phyloP scores from a whole-genome alignment of 2,797 vertebrate genomes.

The Naso thynnoides region DNA sequence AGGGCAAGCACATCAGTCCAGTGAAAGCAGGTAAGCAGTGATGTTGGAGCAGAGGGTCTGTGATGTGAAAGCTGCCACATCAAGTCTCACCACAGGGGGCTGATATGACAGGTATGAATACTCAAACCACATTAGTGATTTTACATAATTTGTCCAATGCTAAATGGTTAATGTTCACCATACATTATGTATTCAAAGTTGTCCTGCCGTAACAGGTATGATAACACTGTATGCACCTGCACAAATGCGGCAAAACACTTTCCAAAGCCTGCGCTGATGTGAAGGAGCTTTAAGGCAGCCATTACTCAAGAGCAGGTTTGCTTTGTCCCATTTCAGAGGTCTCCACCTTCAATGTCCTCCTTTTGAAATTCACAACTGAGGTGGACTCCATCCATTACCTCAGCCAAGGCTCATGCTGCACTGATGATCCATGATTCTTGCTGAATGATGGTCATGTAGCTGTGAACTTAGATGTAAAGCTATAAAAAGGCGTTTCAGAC shows the following conservation, averaged over 20 bases:
- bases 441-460: not conserved
- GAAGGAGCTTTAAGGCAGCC: not conserved
- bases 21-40: not conserved
- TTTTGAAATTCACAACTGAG: not conserved
- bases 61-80: not conserved
- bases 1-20: not conserved
- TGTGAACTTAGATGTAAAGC: not conserved
- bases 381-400: not conserved
- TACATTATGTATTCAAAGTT: no score
- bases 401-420: not conserved
- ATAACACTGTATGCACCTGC: no score
- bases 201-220: no score
- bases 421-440: not conserved
- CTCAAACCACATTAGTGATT: not conserved
- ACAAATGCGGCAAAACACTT: not conserved
- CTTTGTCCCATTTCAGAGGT: not conserved
- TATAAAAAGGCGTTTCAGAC: not conserved
- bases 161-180: not conserved
- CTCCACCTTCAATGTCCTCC: not conserved
- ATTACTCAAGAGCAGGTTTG: not conserved
- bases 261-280: not conserved
- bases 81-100: not conserved
- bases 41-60: not conserved
- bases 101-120: not conserved
- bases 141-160: not conserved